Percentiles rank a stretch among this genome's conserved stretches.
phyloP scores from a whole-genome alignment of 1,140 invertebrate species.

The Bombus difficillimus region DNA sequence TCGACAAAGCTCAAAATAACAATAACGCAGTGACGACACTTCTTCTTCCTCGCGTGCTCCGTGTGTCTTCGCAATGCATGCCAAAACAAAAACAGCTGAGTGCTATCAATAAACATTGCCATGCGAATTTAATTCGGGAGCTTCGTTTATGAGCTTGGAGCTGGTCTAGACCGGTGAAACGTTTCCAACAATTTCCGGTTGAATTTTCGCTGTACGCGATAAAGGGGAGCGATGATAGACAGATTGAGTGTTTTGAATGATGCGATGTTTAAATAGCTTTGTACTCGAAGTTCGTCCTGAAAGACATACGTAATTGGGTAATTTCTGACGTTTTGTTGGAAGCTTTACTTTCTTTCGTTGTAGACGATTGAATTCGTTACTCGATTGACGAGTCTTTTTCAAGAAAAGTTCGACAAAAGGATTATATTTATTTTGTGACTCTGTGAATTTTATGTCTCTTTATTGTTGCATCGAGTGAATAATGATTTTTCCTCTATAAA shows the following conservation, averaged over 20 bases:
- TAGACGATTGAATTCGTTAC: too few species aligned
- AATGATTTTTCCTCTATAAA: too few species aligned
- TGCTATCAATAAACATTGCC: slow-evolving; percentile 74
- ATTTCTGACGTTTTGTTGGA: too few species aligned
- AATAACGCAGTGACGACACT: slow-evolving; percentile 72
- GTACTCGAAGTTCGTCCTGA: too few species aligned
- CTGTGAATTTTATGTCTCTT: too few species aligned
- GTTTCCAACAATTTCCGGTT: not conserved
- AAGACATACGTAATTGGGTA: too few species aligned
- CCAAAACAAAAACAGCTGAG: slow-evolving; percentile 78
- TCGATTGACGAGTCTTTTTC: too few species aligned
- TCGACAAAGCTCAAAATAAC: slow-evolving; percentile 78
- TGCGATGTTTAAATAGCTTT: not conserved
- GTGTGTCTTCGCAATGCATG: slow-evolving; percentile 61
- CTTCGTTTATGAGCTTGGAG: slow-evolving; percentile 3
- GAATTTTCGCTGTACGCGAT: too few species aligned
- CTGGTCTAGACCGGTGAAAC: not conserved
- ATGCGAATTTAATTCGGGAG: slow-evolving; percentile 42
- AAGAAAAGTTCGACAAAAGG: too few species aligned
- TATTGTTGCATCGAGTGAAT: too few species aligned
- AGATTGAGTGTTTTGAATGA: not conserved
- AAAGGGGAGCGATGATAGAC: not conserved
- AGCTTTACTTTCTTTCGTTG: too few species aligned
- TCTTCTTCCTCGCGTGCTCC: slow-evolving; percentile 31
- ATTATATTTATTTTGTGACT: too few species aligned